Evolutionary conservation across 2,797 vertebrate species (phyloP), one percentile per base, ranked within the genome.

Genomic region (Lagodon rhomboides): DNA sequence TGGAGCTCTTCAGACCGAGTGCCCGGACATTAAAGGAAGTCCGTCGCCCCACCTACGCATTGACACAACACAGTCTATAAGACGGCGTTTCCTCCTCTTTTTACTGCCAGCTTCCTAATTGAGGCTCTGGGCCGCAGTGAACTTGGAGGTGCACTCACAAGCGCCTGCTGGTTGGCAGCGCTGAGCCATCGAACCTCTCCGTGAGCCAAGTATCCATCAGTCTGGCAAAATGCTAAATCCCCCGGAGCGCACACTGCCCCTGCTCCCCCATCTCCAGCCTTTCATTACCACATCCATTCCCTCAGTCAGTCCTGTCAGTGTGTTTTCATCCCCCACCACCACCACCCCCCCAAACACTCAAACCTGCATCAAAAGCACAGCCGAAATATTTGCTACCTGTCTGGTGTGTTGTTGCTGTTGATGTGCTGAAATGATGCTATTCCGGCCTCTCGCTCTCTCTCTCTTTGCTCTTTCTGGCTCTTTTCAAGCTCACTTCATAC

Each of bases 131-230:
- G 80, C 73, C 1, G 64, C 68, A 78, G 51, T 83, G 71, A 80
- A 82, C 74, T 77, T 81, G 67, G 87, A 77, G 77, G 71, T 68
- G 73, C 55, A 41, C 70, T 85, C 22, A 43, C 34, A 82, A 82
- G 76, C 20, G 53, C 70, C 86, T 75, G 75, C 68, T 83, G 77
- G 73, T 85, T 85, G 81, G 85, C 76, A 79, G 72, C 9, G 17
- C 71, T 67, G 61, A 83, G 73, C 70, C 85, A 81, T 84, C 50
- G 13, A 87, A 73, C 55, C 50, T 71, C 74, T 80, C 72, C 2
- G 47, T 72, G 67, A 88, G 87, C 85, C 84, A 85, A 89, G 64
- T 68, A 89, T 86, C 91, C 75, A 91, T 91, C 90, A 89, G 72
- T 85, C 84, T 83, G 87, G 83, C 77, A 81, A 88, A 79, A 86